phyloP scores from a whole-genome alignment of 2,888 invertebrate species.

The Meta bourneti region DNA sequence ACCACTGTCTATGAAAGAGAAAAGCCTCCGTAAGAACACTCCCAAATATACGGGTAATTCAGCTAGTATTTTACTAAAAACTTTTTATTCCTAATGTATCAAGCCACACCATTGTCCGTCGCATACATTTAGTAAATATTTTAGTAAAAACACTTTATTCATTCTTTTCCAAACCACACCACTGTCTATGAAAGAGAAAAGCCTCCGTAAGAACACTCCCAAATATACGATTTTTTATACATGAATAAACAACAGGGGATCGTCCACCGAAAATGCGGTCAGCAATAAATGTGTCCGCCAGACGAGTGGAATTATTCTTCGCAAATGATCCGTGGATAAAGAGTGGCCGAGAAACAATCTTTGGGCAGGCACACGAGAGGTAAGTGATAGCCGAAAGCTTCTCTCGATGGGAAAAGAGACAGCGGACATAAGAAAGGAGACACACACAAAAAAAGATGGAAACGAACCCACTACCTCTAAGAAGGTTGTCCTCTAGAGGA shows the following conservation, averaged over 20 bases:
- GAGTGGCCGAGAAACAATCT: constrained; percentile 44
- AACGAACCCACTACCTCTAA: neutral
- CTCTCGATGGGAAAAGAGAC: neutral
- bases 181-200: too few relatives aligned
- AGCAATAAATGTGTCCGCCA: neutral
- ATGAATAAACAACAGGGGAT: constrained; percentile 1
- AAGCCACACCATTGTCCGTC: too few relatives aligned
- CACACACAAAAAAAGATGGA: neutral
- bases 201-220: too few relatives aligned
- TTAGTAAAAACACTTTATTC: too few relatives aligned
- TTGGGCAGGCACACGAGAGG: constrained; percentile 8
- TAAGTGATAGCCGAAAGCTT: constrained; percentile 9
- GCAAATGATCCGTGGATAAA: constrained; percentile 52
- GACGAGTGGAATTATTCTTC: constrained; percentile 25
- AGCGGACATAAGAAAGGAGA: neutral
- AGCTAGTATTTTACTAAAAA: too few relatives aligned
- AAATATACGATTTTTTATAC: neutral
- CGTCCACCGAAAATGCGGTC: neutral
- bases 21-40: too few relatives aligned
- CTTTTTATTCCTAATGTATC: too few relatives aligned
- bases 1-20: too few relatives aligned
- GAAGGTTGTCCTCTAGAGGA: neutral
- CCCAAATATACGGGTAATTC: too few relatives aligned
- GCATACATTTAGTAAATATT: too few relatives aligned
- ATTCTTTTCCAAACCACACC: too few relatives aligned